These are phyloP conservation scores for Holocentrus rufus DNA, from an alignment of 2,797 vertebrate genomes.

Conservation along the genomic window DNA sequence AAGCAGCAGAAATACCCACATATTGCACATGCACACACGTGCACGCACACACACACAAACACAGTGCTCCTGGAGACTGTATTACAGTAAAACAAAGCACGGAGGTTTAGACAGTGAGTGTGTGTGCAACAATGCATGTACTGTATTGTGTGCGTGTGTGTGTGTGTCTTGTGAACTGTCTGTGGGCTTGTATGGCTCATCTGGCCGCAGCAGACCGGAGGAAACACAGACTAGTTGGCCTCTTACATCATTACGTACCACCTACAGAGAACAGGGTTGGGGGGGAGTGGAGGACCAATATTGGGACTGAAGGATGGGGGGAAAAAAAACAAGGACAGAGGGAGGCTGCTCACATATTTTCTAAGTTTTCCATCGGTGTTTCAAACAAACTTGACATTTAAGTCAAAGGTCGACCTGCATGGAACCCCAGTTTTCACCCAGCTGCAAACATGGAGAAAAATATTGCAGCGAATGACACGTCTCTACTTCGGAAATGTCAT, in stretches of 20 bases:
- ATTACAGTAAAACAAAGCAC: no score
- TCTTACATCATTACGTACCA: slow-evolving; percentile 45
- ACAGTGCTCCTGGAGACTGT: background rate
- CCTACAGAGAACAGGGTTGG: slow-evolving; percentile 44
- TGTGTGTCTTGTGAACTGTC: slow-evolving; percentile 30
- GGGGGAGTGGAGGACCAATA: background rate
- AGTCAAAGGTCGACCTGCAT: slow-evolving; percentile 3
- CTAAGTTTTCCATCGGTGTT: slow-evolving; percentile 9
- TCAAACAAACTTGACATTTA: background rate
- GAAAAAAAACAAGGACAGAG: slow-evolving; percentile 48
- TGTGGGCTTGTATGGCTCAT: slow-evolving; percentile 43
- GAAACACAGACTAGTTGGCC: slow-evolving; percentile 46
- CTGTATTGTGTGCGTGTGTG: slow-evolving; percentile 36
- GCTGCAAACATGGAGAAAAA: no score
- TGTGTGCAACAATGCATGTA: slow-evolving; percentile 17
- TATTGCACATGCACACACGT: background rate
- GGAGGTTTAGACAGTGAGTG: background rate
- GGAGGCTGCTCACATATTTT: slow-evolving; percentile 21
- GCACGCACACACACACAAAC: background rate
- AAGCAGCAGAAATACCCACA: background rate
- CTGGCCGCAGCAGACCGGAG: slow-evolving; percentile 58
- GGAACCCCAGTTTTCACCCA: slow-evolving; percentile 20
- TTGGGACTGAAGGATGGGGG: background rate
- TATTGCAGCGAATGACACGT: no score
- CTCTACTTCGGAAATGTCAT: background rate